Base-by-base conservation (phyloP, 2,888 invertebrate genomes). In the Drosophila testacea region DNA sequence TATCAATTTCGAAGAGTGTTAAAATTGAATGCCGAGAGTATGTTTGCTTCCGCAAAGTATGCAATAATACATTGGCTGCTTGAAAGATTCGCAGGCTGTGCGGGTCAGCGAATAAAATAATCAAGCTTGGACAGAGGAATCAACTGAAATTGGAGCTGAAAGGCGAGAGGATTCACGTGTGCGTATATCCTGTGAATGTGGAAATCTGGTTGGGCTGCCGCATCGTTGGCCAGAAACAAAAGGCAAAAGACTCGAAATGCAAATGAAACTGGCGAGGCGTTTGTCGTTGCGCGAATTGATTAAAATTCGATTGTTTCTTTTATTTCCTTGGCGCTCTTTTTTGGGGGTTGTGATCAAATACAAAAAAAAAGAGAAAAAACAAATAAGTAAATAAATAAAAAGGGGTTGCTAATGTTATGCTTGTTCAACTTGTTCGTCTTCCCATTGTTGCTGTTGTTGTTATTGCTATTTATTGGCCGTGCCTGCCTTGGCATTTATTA, bases 221-320 rank as follows among this genome's bases (percentile, higher is more conserved):
- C 83, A 63, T 77, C 66, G 86, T 72, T 85, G 86, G 73, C 52
- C 61, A 69, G 69, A 83, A 73, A 82, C 84, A 77, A 77, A 30
- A 62, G 11, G 4, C 42, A 28, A 3, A 51, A 28, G 36, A 56
- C 28, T 16, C 28, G 56, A 68, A 78, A 83, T 81, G 81, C 77
- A 79, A 79, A 82, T 84, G 82, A 79, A 80, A 71, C 61, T 69
- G 72, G 56, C 71, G 70, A 74, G 68, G 74, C 68, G 63, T 63
- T 74, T 47, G 59, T 11, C 61, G 61, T 63, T 75, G 76, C 76
- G 83, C 83, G 91, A 91, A 92, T 92, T 92, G 92, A 92, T 92
- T 92, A 91, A 91, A 92, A 92, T 92, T 92, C 92, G 91, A 92
- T 91, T 91, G 90, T 88, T 90, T 88, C 89, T 81, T 81, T 88